Evolutionary conservation across 2,888 invertebrate species (phyloP), one percentile per base, ranked within the genome.

Genomic region (Ophonus ardosiacus): DNA sequence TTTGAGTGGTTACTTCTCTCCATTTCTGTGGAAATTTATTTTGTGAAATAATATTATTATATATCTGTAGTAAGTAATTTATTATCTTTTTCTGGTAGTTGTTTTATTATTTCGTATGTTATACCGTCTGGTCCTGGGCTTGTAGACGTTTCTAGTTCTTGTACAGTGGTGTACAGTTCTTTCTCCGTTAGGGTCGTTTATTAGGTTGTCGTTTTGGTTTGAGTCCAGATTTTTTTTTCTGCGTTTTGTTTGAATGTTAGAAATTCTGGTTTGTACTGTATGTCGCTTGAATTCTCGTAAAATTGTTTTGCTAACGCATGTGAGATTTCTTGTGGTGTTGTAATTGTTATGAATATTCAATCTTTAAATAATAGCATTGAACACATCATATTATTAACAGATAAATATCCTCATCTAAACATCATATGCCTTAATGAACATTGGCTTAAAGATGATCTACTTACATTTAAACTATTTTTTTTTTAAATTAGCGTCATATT

Each of bases 1-100:
- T 71, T 82, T 82, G 1, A 56, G 74, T 65, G 7, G 31, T 65
- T 1, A 31, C 65, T 68, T 68, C 38, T 13, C 38, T 68, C 68
- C 68, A 68, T 40, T 68, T 31, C 10, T 24, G 24, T 7, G 68
- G 68, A n/a, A 31, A 68, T n/a, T 10, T 38, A 15, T 68, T 31
- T 13, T 61, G 0, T 61, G 17, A 18, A 17, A 17, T 18, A 7
- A 61, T 61, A 18, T 5, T 8, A 21, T 61, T 61, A 15, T 61
- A 18, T 0, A 61, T 61, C 0, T 61, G 0, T 18, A 61, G 17
- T 1, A 61, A 5, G 7, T 2, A 61, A 5, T 7, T 5, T 0
- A 61, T 17, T 61, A 18, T 61, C n/a, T 18, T 61, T 6, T 6
- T 61, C 61, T 2, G 61, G 21, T 17, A 61, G 7, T 0, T 61